Evolutionary conservation across 2,888 invertebrate species (phyloP).

Genomic region (Epirrita christyi): DNA sequence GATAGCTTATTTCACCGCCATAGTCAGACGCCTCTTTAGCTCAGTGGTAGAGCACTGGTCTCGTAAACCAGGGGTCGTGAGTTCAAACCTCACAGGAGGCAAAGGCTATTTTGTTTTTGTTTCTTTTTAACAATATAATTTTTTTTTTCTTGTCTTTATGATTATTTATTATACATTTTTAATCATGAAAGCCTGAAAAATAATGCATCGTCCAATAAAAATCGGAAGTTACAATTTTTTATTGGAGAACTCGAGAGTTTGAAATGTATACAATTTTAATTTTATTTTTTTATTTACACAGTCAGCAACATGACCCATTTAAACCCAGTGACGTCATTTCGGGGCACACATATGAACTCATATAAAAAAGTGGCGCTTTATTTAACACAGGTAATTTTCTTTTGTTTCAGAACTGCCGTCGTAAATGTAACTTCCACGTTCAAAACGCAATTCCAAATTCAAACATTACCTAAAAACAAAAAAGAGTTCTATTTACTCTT

Average conservation of each 20-base stretch:
- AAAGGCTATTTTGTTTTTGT: conserved; percentile 32
- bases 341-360: too few relatives aligned
- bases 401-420: conserved; percentile 58
- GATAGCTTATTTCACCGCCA: conserved; percentile 44
- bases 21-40: conserved; percentile 87
- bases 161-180: too few relatives aligned
- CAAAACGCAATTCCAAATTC: conserved; percentile 30
- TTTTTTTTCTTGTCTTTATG: conserved; percentile 18
- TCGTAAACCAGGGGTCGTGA: conserved; percentile 93
- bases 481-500: background rate
- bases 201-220: too few relatives aligned
- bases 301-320: too few relatives aligned
- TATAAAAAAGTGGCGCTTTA: too few relatives aligned
- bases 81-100: conserved; percentile 80
- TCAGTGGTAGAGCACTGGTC: conserved; percentile 93
- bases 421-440: conserved; percentile 23
- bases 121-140: background rate
- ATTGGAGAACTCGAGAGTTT: too few relatives aligned
- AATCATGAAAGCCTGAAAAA: too few relatives aligned
- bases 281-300: too few relatives aligned
- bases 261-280: too few relatives aligned
- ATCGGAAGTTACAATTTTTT: too few relatives aligned
- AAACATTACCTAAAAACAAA: conserved; percentile 36
- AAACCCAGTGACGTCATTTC: too few relatives aligned
- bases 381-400: conserved; percentile 36